These are phyloP conservation scores for Polymixis lichenea DNA, from an alignment of 2,888 invertebrate species.

Conservation along the genomic window DNA sequence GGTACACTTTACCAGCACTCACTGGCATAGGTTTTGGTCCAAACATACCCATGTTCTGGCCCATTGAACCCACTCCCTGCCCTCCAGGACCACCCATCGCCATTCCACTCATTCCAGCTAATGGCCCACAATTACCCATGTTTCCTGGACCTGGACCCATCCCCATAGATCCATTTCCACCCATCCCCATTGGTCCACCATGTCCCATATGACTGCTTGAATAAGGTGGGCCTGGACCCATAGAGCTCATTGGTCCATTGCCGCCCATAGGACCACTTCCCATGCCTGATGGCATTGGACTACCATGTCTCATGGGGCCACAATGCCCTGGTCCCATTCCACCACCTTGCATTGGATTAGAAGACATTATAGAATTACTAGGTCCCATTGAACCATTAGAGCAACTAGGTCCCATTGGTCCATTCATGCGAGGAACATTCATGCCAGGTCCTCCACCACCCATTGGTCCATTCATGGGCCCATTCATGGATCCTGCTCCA, in stretches of 20 bases:
- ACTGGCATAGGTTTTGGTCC: conserved; percentile 97
- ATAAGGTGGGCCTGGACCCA: conserved; percentile 88
- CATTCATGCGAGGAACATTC: conserved; percentile 90
- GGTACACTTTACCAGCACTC: conserved; percentile 97
- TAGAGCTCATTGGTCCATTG: conserved; percentile 87
- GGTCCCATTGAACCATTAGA: conserved; percentile 91
- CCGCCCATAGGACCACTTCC: conserved; percentile 91
- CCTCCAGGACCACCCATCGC: conserved; percentile 89
- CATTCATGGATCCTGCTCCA: conserved; percentile 90
- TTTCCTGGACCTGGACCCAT: conserved; percentile 88
- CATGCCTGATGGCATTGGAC: conserved; percentile 90
- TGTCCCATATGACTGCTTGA: conserved; percentile 88
- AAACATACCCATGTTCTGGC: conserved; percentile 91
- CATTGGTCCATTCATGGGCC: conserved; percentile 90
- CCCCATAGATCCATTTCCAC: conserved; percentile 86
- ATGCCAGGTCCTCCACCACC: conserved; percentile 91
- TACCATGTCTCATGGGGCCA: conserved; percentile 89
- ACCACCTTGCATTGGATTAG: conserved; percentile 88
- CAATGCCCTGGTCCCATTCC: conserved; percentile 89
- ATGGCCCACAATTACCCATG: conserved; percentile 88
- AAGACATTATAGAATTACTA: conserved; percentile 90
- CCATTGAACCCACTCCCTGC: conserved; percentile 90
- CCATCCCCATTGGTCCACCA: conserved; percentile 89
- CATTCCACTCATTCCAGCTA: conserved; percentile 90
- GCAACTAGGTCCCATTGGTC: conserved; percentile 90